phyloP scores from a whole-genome alignment of 2,113 vertebrate species.

The Mormyrus iriodes region DNA sequence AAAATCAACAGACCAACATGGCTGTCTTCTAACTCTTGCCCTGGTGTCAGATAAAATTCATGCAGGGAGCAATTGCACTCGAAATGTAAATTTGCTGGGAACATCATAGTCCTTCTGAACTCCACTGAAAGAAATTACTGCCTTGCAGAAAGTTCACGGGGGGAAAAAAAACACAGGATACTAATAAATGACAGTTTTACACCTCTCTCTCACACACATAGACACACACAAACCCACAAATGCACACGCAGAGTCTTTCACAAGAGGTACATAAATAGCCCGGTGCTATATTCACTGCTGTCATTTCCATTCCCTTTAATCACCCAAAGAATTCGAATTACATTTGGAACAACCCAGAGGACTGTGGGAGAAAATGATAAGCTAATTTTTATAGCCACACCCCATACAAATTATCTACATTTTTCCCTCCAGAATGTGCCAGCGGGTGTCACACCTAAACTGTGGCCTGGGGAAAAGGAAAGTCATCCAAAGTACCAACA shows the following conservation, averaged over 20 bases:
- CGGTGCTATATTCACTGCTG: neutral
- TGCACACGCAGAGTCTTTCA: neutral
- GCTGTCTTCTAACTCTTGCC: neutral
- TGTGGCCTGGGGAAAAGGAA: neutral
- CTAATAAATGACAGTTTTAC: neutral
- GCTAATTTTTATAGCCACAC: neutral
- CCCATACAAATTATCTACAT: neutral
- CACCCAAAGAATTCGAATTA: conserved; percentile 1
- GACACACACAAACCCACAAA: neutral
- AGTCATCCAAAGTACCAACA: neutral
- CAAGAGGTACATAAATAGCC: neutral
- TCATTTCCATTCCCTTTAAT: neutral
- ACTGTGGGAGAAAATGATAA: neutral
- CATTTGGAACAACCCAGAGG: neutral
- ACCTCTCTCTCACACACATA: neutral
- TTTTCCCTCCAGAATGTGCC: neutral
- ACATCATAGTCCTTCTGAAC: neutral
- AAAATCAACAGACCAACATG: neutral
- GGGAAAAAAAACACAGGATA: neutral
- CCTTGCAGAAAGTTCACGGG: neutral
- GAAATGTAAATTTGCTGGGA: neutral
- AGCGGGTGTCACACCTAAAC: neutral
- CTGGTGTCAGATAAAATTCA: conserved; percentile 14
- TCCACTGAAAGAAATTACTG: neutral
- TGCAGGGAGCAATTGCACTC: neutral